Evolutionary conservation across 2,113 vertebrate species (phyloP).

Genomic region (Fukomys damarensis): DNA sequence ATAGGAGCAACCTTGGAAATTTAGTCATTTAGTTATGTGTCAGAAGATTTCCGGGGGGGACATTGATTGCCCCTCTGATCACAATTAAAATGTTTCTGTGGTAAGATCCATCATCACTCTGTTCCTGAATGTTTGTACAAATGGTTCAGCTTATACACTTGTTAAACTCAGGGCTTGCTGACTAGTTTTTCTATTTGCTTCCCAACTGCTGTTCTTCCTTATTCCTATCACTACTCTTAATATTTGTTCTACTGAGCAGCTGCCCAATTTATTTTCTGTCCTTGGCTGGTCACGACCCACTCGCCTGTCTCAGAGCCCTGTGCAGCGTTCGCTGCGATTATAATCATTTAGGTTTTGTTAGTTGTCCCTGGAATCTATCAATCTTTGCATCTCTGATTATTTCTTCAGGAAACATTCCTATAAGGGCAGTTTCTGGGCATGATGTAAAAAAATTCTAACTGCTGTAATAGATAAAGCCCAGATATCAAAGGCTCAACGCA

Average conservation of each 20-base stretch:
- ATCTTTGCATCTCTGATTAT: conserved; percentile 41
- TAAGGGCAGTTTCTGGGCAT: neutral
- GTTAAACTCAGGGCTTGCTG: neutral
- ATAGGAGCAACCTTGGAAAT: neutral
- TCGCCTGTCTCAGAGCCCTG: neutral
- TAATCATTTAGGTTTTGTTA: neutral
- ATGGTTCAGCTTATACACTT: neutral
- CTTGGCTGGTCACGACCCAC: neutral
- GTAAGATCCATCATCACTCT: conserved; percentile 6
- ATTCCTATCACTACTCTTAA: neutral
- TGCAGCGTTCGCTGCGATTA: neutral
- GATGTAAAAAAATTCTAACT: neutral
- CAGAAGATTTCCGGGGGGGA: conserved; percentile 3
- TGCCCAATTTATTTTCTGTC: neutral
- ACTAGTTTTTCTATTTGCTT: conserved; percentile 33
- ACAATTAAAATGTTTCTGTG: conserved; percentile 37
- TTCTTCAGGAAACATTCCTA: conserved; percentile 52
- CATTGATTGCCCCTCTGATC: neutral
- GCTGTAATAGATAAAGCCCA: neutral
- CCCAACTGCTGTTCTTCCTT: conserved; percentile 13
- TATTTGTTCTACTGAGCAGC: neutral
- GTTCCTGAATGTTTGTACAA: conserved; percentile 38
- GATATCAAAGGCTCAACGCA: neutral
- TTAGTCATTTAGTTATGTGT: conserved; percentile 33
- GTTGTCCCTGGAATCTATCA: neutral